These are phyloP conservation scores for Drosophila pegasa DNA, from an alignment of 2,888 invertebrate species.

Conservation along the genomic window DNA sequence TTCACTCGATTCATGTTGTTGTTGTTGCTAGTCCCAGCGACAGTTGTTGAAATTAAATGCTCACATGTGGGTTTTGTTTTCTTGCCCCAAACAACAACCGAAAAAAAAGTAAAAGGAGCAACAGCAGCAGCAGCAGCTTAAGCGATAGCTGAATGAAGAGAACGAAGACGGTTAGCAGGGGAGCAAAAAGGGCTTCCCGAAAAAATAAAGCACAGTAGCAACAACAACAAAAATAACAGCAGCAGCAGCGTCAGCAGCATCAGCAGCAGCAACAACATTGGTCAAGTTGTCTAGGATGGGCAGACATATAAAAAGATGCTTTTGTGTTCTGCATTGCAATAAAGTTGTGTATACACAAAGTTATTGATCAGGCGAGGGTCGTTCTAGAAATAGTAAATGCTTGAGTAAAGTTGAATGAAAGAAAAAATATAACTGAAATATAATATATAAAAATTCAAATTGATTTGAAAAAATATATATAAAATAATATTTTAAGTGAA, in stretches of 20 bases:
- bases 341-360: conserved; percentile 44
- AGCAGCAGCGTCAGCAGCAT: conserved; percentile 13
- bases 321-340: conserved; percentile 46
- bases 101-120: conserved; percentile 13
- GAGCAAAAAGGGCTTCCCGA: conserved; percentile 29
- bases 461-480: no score
- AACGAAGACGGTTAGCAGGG: conserved; percentile 1
- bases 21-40: conserved; percentile 66
- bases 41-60: conserved; percentile 84
- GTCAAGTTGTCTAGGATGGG: conserved; percentile 39
- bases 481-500: no score
- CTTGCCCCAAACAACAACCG: conserved; percentile 45
- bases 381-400: neutral
- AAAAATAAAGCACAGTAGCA: conserved; percentile 49
- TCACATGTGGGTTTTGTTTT: conserved; percentile 82
- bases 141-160: conserved; percentile 32
- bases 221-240: conserved; percentile 20
- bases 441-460: no score
- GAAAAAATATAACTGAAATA: neutral
- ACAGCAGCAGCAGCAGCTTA: conserved; percentile 16
- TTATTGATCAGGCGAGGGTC: conserved; percentile 41
- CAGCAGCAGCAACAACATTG: conserved; percentile 19
- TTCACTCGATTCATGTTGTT: conserved; percentile 37
- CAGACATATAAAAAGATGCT: conserved; percentile 50
- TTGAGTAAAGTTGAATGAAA: neutral